Evolutionary conservation across 2,797 vertebrate species (phyloP).

Genomic region (Hirundo rustica): DNA sequence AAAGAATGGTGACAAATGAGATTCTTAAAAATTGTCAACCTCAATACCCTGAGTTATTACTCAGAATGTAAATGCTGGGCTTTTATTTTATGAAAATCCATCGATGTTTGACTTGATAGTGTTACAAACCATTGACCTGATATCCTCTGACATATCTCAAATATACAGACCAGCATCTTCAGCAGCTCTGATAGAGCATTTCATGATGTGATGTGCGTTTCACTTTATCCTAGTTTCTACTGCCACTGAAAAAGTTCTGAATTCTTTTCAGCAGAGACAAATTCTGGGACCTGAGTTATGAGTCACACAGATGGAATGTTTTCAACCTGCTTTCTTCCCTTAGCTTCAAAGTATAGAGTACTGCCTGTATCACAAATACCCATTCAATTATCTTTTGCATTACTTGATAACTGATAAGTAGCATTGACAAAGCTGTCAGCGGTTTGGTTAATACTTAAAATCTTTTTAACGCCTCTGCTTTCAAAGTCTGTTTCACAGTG

Average conservation of each 20-base stretch:
- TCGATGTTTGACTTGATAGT: not conserved
- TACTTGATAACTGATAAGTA: not conserved
- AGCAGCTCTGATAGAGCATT: not conserved
- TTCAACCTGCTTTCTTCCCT: not conserved
- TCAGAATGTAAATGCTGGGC: constrained; percentile 42
- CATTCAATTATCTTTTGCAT: not conserved
- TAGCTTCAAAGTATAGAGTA: not conserved
- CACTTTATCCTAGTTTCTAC: not conserved
- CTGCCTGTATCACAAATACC: not conserved
- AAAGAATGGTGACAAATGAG: constrained; percentile 56
- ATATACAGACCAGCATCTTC: not conserved
- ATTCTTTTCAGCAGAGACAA: not conserved
- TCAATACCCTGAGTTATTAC: constrained; percentile 58
- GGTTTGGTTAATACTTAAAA: not conserved
- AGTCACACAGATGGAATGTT: not conserved
- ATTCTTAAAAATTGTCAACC: constrained; percentile 54
- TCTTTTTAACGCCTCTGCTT: not conserved
- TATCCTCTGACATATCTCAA: not conserved
- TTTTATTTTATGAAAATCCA: constrained; percentile 46
- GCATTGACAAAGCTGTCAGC: not conserved
- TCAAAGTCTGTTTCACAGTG: not conserved
- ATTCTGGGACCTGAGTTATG: not conserved
- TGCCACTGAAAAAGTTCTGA: not conserved
- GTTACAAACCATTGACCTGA: not conserved
- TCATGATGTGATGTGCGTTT: not conserved